Conservation (phyloP, 1,140 invertebrate species). For the Drosophila grimshawi region DNA sequence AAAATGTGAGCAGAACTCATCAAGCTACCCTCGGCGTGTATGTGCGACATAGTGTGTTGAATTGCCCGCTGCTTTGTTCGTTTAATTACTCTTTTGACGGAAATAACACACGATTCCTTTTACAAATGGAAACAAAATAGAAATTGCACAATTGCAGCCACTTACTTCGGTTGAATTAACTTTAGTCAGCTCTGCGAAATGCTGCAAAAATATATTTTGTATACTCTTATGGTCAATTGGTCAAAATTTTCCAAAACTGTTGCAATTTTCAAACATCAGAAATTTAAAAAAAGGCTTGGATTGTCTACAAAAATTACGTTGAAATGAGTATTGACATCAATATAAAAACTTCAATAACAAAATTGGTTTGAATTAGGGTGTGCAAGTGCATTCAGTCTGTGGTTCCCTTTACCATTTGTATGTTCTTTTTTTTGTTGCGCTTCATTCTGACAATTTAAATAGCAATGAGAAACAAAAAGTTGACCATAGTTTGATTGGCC, state of each 20-base stretch:
- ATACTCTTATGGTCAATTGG: background rate
- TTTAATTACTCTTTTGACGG: conserved; percentile 82
- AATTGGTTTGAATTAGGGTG: no score
- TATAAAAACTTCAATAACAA: no score
- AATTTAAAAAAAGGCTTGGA: no score
- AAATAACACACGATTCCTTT: conserved; percentile 81
- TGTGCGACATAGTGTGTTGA: conserved; percentile 45
- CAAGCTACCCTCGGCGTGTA: conserved; percentile 35
- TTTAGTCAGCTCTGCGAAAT: conserved; percentile 6
- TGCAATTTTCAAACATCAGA: no score
- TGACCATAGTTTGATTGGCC: conserved; percentile 14
- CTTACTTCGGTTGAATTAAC: conserved; percentile 2
- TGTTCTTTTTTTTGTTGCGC: conserved; percentile 32
- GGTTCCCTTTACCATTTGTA: background rate
- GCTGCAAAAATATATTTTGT: background rate
- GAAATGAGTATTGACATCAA: no score
- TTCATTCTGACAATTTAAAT: conserved; percentile 36
- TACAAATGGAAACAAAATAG: conserved; percentile 58
- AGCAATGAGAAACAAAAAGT: conserved; percentile 20
- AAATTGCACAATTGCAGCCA: conserved; percentile 48
- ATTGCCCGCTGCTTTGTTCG: conserved; percentile 76
- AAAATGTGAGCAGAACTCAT: background rate
- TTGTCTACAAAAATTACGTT: no score
- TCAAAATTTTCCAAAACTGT: no score
- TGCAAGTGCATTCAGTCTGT: background rate